A percentile compares a stretch with the other conserved stretches of the same genome.
Conservation (phyloP, 2,797 vertebrate species). For the Sebastolobus altivelis region DNA sequence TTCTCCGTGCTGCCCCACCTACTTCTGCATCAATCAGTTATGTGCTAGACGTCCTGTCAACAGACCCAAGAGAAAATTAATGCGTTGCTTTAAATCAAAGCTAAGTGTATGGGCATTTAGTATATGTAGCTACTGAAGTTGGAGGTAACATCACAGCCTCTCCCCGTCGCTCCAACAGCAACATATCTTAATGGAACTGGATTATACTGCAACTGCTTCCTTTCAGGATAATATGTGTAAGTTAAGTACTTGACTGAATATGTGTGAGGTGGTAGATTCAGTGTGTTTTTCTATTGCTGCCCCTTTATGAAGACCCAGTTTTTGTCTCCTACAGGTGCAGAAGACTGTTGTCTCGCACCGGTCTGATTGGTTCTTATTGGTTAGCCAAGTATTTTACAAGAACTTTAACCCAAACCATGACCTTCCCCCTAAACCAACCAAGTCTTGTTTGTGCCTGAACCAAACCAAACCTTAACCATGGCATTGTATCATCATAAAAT, state of each 20-base stretch:
- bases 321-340: neutral
- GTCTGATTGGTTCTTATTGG: neutral
- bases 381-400: too few relatives aligned
- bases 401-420: too few relatives aligned
- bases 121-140: neutral
- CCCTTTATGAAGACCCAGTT: neutral
- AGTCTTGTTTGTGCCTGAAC: too few relatives aligned
- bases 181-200: neutral
- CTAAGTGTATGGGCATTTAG: neutral
- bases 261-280: neutral
- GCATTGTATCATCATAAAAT: too few relatives aligned
- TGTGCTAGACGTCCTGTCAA: slow-evolving; percentile 14
- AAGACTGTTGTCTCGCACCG: neutral
- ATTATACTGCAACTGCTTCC: neutral
- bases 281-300: neutral
- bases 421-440: too few relatives aligned
- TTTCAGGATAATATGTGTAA: neutral
- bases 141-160: neutral
- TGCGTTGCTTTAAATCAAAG: slow-evolving; percentile 8
- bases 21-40: slow-evolving; percentile 39
- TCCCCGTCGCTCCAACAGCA: neutral
- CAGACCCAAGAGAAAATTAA: neutral
- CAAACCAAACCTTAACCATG: too few relatives aligned
- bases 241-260: neutral
- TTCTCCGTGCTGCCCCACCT: slow-evolving; percentile 9